Evolutionary conservation across 2,888 invertebrate species (phyloP), one percentile per base, ranked within the genome.

Genomic region (Epicampocera succincta): DNA sequence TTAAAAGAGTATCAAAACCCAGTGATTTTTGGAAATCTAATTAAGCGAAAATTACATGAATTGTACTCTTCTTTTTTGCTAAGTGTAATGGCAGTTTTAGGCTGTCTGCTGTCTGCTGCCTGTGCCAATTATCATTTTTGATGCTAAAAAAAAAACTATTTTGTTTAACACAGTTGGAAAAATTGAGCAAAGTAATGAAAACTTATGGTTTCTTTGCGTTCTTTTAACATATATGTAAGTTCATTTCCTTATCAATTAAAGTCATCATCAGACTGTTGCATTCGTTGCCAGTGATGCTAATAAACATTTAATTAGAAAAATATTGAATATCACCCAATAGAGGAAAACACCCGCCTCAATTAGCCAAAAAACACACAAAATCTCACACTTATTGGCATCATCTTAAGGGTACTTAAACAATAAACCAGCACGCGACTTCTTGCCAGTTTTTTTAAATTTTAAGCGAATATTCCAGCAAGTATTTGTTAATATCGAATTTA

Each of bases 211-310:
- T 29, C 6, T 29, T 29, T 3, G 29, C 29, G 29, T 42, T 17
- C 13, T 19, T 42, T 74, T 38, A 74, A 74, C 58, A 74, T 60
- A 69, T 48, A 89, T n/a, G 88, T 88, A 87, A 89, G 88, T 89
- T 88, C 87, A 87, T 89, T 89, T 81, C 84, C 85, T 88, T 88
- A 88, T 88, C 88, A 88, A 84, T 86, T 85, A 86, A 86, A 87
- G 87, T 86, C 85, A 88, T 88, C 87, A 84, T 54, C 54, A 80
- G 65, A 42, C 74, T 75, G 72, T 80, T 71, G 65, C 50, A 33
- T 48, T 68, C 63, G 68, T 50, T 40, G 68, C 46, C 52, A 52
- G 42, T 58, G 71, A 48, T 71, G 61, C 21, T 46, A 61, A 40
- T 17, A 58, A 76, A 75, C 58, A 58, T 66, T 58, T 75, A 29